Conservation (phyloP, 2,888 invertebrate species). For the Eurytoma adleriae region DNA sequence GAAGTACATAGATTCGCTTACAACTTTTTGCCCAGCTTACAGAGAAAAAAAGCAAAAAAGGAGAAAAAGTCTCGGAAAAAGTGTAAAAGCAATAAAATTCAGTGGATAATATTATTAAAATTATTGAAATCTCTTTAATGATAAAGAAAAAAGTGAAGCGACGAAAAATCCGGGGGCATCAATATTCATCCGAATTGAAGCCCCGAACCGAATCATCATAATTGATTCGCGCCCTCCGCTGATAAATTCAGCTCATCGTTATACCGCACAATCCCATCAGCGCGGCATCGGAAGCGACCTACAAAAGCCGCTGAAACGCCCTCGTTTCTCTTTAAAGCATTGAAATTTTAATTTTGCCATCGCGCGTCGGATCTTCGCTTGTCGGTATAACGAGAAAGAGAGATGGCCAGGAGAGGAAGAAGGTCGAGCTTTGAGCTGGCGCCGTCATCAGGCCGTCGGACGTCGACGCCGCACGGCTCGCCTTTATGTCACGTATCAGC, state of each 20-base stretch:
- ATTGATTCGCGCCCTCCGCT: too few species aligned
- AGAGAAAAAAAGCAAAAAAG: too few species aligned
- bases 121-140: too few species aligned
- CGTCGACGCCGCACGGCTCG: background rate
- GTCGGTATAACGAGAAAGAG: background rate
- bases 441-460: constrained; percentile 22
- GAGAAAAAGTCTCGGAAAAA: too few species aligned
- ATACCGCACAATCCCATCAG: background rate
- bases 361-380: background rate
- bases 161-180: too few species aligned
- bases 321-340: constrained; percentile 8
- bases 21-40: too few species aligned
- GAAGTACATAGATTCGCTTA: too few species aligned
- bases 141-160: too few species aligned
- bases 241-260: background rate
- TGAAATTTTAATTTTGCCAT: constrained; percentile 32
- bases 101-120: too few species aligned
- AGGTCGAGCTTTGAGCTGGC: constrained; percentile 1
- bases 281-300: background rate
- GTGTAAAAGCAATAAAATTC: too few species aligned
- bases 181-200: too few species aligned
- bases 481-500: constrained; percentile 37
- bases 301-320: background rate
- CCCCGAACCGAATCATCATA: too few species aligned
- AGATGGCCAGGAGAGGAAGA: background rate